phyloP scores from a whole-genome alignment of 2,888 invertebrate species.

The Beris chalybata region DNA sequence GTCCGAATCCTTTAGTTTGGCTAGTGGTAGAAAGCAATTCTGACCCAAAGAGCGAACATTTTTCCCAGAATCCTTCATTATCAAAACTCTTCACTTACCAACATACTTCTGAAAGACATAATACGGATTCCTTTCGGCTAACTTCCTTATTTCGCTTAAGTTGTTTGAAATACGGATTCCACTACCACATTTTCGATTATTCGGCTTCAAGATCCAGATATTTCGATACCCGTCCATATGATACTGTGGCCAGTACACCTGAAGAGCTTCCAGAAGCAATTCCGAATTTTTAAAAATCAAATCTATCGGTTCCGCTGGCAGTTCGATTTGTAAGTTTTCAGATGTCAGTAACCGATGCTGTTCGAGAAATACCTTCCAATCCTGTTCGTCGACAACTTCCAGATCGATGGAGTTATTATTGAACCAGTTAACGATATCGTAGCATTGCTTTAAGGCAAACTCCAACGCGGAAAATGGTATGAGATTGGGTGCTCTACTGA shows the following conservation, averaged over 20 bases:
- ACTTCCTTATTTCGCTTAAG: neutral
- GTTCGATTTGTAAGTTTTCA: neutral
- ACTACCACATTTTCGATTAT: neutral
- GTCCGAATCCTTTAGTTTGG: no score
- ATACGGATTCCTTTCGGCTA: slow-evolving; percentile 47
- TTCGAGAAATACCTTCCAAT: neutral
- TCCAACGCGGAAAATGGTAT: slow-evolving; percentile 8
- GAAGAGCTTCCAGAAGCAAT: neutral
- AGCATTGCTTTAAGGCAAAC: neutral
- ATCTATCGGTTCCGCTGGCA: neutral
- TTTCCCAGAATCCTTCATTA: neutral
- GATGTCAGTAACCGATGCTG: neutral
- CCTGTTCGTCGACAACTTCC: neutral
- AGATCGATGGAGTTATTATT: neutral
- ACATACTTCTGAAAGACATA: slow-evolving; percentile 15
- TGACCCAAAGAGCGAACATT: no score
- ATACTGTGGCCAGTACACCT: neutral
- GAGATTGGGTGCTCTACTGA: neutral
- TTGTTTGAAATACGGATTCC: neutral
- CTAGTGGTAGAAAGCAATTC: no score
- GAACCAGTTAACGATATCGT: neutral
- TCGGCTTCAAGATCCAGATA: slow-evolving; percentile 11
- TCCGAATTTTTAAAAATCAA: neutral
- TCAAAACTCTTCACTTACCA: neutral
- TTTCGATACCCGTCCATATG: slow-evolving; percentile 5